phyloP scores from a whole-genome alignment of 1,140 invertebrate species.

The Drosophila parabipectinata region DNA sequence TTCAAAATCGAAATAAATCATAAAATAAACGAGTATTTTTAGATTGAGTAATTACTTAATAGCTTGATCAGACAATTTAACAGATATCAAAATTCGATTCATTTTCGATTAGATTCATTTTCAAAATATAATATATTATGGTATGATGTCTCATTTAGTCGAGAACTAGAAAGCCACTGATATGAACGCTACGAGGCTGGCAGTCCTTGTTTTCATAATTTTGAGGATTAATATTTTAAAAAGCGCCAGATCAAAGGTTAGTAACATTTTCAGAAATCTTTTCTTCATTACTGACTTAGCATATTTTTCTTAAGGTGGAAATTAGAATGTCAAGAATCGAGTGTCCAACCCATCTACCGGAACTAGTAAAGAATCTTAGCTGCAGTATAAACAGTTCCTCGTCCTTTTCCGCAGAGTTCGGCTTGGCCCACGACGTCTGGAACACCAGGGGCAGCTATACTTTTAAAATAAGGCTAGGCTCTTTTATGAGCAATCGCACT shows the following conservation, averaged over 20 bases:
- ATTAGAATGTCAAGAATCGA: slow-evolving; percentile 16
- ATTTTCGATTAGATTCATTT: neutral
- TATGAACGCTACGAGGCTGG: slow-evolving; percentile 1
- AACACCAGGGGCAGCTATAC: slow-evolving; percentile 11
- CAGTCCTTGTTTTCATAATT: neutral
- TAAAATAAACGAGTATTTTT: neutral
- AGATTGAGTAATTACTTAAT: neutral
- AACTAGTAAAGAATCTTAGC: slow-evolving; percentile 10
- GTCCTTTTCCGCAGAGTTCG: slow-evolving; percentile 18
- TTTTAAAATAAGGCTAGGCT: slow-evolving; percentile 10
- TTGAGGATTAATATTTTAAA: neutral
- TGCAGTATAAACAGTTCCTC: slow-evolving; percentile 9
- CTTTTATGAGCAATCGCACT: slow-evolving; percentile 19
- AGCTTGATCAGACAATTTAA: neutral
- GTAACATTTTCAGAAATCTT: neutral
- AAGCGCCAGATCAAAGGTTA: slow-evolving; percentile 5
- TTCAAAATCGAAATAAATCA: too few relatives aligned
- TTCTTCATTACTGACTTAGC: neutral
- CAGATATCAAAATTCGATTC: neutral
- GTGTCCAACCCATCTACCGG: slow-evolving; percentile 16
- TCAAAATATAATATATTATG: neutral
- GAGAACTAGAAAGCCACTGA: neutral
- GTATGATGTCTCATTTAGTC: slow-evolving; percentile 10
- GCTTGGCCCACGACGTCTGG: slow-evolving; percentile 7
- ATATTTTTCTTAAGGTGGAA: slow-evolving; percentile 6